A percentile compares a stretch with the other conserved stretches of the same genome.
Evolutionary conservation across 2,113 vertebrate genomes (phyloP).

Genomic region (Asarcornis scutulata): DNA sequence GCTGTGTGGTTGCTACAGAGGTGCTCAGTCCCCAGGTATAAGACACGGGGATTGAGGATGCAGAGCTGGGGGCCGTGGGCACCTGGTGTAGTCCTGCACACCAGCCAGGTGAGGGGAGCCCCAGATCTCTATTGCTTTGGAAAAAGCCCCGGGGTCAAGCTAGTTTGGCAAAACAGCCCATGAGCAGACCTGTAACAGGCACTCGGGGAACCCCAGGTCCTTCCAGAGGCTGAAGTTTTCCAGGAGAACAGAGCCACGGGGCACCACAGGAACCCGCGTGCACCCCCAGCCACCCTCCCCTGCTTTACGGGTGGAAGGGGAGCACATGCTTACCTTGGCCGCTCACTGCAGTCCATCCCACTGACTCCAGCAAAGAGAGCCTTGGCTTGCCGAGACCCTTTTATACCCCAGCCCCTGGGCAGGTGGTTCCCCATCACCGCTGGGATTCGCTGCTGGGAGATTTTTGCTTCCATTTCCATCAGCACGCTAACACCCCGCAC

Average conservation of each 20-base stretch:
- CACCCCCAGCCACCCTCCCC: rapidly evolving
- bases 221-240: not conserved
- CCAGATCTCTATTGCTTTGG: no score
- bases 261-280: not conserved
- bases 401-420: not conserved
- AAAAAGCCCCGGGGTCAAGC: not conserved
- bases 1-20: not conserved
- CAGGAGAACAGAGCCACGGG: not conserved
- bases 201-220: rapidly evolving
- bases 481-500: rapidly evolving
- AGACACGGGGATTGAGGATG: not conserved
- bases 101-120: not conserved
- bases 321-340: rapidly evolving
- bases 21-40: rapidly evolving
- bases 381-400: rapidly evolving
- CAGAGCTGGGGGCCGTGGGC: not conserved
- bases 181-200: not conserved
- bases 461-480: no score
- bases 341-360: rapidly evolving
- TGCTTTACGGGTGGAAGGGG: not conserved
- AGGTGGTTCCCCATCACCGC: not conserved
- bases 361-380: rapidly evolving
- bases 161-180: not conserved
- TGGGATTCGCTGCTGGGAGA: not conserved
- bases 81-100: not conserved